These are phyloP conservation scores for Smittia sp. DNA, from an alignment of 2,888 invertebrate species.

Conservation along the genomic window DNA sequence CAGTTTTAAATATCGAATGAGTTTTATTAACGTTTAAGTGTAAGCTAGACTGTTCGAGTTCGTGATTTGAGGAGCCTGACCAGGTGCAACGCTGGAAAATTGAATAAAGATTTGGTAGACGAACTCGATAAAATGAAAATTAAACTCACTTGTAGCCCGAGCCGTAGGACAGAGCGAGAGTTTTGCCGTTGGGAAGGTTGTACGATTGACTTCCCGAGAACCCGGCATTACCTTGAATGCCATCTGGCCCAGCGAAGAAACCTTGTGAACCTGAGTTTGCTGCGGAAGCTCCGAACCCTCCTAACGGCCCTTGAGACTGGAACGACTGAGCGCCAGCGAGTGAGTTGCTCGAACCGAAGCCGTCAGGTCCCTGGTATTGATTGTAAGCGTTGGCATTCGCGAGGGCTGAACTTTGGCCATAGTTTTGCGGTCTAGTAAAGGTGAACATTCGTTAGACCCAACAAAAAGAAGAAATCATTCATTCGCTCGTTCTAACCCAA, in stretches of 20 bases:
- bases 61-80: not conserved
- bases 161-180: slow-evolving; percentile 50
- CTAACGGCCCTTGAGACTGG: slow-evolving; percentile 47
- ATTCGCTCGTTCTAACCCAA: too few species aligned
- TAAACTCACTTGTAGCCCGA: slow-evolving; percentile 45
- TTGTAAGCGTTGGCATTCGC: slow-evolving; percentile 49
- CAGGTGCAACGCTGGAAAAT: slow-evolving; percentile 9
- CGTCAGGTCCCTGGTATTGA: slow-evolving; percentile 45
- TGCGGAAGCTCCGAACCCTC: slow-evolving; percentile 51
- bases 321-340: slow-evolving; percentile 52
- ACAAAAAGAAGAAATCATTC: too few species aligned
- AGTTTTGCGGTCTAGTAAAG: not conserved
- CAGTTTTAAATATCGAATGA: not conserved
- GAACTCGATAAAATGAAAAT: too few species aligned
- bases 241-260: slow-evolving; percentile 47
- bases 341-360: slow-evolving; percentile 47
- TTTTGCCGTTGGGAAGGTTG: slow-evolving; percentile 52
- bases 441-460: too few species aligned
- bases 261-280: slow-evolving; percentile 51
- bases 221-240: slow-evolving; percentile 47
- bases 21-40: not conserved
- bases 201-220: slow-evolving; percentile 52
- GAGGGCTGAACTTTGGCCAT: slow-evolving; percentile 42
- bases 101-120: not conserved
- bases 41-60: slow-evolving; percentile 30